Base-by-base conservation (phyloP, 2,797 vertebrate genomes). In the Sciurus carolinensis region DNA sequence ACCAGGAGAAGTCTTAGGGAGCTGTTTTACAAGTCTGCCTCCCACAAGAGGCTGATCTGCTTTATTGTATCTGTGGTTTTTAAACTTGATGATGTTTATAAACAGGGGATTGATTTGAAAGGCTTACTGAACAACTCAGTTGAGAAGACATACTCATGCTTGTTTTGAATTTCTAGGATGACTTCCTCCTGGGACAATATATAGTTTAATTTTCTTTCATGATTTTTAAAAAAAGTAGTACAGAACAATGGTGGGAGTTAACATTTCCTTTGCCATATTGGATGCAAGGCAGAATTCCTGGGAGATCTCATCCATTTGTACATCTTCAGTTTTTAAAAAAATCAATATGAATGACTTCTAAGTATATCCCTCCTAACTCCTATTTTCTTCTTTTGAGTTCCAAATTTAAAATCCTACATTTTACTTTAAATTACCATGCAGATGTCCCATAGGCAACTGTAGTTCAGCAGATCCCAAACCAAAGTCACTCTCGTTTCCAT, bases 41-140 rank as follows among this genome's bases (percentile, higher is more conserved):
- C 20, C 47, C 90, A 73, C 17, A 14, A 44, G 26, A 69, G 10
- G 8, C 72, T 97, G 95, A 97, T 97, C 95, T 90, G 87, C 97
- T 97, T 96, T 92, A 96, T 80, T 97, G 54, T 91, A 95, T 95
- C 94, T 97, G 95, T 97, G 94, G 86, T 96, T 98, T 97, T 96
- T 97, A 98, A 95, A 97, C 91, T 95, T 93, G 94, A 96, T 97
- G 75, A 95, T 98, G 95, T 97, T 97, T 98, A 97, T 97, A 97
- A 98, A 98, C 96, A 97, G 81, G 50, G 86, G 95, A 92, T 97
- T 97, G 91, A 96, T 97, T 69, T 94, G 97, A 97, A 97, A 95
- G 95, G 83, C 93, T 97, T 97, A 97, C 96, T 91, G 17, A 92
- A 85, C 89, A 97, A 94, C 97, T 96, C 93, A 96, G 47, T 93